These are phyloP conservation scores for Enteromius anoplus DNA, from an alignment of 2,797 vertebrate species.

Conservation along the genomic window DNA sequence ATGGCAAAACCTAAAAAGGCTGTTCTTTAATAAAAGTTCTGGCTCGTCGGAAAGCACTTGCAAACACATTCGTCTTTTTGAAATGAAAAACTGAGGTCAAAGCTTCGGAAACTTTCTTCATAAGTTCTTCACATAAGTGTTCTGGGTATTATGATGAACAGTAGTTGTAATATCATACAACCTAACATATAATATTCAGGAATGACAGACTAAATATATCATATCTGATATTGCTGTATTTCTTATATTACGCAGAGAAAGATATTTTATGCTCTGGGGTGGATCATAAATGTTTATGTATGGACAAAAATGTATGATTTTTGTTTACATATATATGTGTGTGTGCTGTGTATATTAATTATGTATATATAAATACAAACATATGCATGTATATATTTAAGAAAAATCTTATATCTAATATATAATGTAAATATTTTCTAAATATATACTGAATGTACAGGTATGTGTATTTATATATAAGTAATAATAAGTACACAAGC, in stretches of 20 bases:
- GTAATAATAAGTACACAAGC: too few relatives aligned
- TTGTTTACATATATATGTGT: too few relatives aligned
- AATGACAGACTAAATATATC: not conserved
- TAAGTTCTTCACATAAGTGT: slow-evolving; percentile 9
- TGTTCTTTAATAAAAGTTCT: slow-evolving; percentile 33
- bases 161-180: not conserved
- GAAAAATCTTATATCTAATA: too few relatives aligned
- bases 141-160: slow-evolving; percentile 1
- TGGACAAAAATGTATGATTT: not conserved
- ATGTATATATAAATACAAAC: too few relatives aligned
- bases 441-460: too few relatives aligned
- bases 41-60: not conserved
- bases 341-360: too few relatives aligned
- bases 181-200: slow-evolving; percentile 2
- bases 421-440: too few relatives aligned
- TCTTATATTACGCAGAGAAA: not conserved
- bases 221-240: not conserved
- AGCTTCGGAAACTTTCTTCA: slow-evolving; percentile 29
- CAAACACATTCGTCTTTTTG: slow-evolving; percentile 14
- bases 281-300: not conserved
- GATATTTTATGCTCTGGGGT: not conserved
- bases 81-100: slow-evolving; percentile 31
- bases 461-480: too few relatives aligned
- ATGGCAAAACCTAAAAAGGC: slow-evolving; percentile 16
- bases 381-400: too few relatives aligned